Evolutionary conservation across 1,140 invertebrate species (phyloP).

Genomic region (Magallana gigas): DNA sequence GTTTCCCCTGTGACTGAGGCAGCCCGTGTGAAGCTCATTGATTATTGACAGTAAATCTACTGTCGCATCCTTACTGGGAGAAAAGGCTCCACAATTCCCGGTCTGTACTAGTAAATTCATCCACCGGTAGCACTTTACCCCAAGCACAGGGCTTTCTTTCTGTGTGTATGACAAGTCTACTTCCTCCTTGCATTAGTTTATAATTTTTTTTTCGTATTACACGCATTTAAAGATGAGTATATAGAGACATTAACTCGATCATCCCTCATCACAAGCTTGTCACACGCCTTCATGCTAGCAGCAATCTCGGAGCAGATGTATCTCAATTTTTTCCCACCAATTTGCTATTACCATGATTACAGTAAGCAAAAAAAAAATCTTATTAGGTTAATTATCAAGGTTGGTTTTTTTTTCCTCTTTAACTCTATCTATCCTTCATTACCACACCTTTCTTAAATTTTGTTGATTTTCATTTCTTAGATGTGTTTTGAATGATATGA

Average conservation of each 20-base stretch:
- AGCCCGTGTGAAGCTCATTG: conserved; percentile 10
- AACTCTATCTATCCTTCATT: too few species aligned
- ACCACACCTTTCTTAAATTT: too few species aligned
- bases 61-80: conserved; percentile 6
- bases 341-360: background rate
- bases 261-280: conserved; percentile 21
- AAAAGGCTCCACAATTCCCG: background rate
- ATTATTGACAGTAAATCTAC: conserved; percentile 27
- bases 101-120: conserved; percentile 9
- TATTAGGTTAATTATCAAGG: background rate
- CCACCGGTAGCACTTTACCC: conserved; percentile 13
- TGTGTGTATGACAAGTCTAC: conserved; percentile 11
- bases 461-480: background rate
- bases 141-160: background rate
- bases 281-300: background rate
- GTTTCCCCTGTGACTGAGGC: background rate
- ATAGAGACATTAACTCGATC: background rate
- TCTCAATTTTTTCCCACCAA: conserved; percentile 18
- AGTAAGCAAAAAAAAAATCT: too few species aligned
- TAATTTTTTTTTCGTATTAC: conserved; percentile 1
- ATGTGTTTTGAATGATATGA: background rate
- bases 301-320: conserved; percentile 27
- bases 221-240: background rate
- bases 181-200: conserved; percentile 16
- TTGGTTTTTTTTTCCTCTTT: too few species aligned